These are phyloP conservation scores for Hycleus phaleratus DNA, from an alignment of 1,140 invertebrate species.

Conservation along the genomic window DNA sequence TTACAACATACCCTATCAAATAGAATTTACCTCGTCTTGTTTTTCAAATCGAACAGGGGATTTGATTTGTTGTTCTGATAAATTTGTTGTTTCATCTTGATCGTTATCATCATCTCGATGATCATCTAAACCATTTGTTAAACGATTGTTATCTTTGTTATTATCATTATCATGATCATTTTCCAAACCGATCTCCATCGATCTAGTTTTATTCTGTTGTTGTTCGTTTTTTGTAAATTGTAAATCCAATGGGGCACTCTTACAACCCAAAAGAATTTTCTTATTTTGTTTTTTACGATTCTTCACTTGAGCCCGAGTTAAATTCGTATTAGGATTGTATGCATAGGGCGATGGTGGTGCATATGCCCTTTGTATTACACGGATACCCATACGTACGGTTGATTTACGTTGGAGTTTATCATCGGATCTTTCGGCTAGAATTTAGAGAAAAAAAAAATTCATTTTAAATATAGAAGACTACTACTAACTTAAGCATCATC, in stretches of 20 bases:
- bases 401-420: constrained; percentile 67
- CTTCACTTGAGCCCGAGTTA: background rate
- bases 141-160: too few species aligned
- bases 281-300: constrained; percentile 24
- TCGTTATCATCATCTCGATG: too few species aligned
- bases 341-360: constrained; percentile 42
- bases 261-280: constrained; percentile 31
- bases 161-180: background rate
- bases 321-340: constrained; percentile 31
- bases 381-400: constrained; percentile 75
- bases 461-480: too few species aligned
- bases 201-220: constrained; percentile 15
- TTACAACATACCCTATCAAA: too few species aligned
- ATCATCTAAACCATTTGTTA: too few species aligned
- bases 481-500: too few species aligned
- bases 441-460: constrained; percentile 1
- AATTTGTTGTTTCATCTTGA: too few species aligned
- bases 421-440: constrained; percentile 62
- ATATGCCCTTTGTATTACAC: constrained; percentile 58
- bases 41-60: too few species aligned
- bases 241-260: constrained; percentile 28
- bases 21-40: too few species aligned
- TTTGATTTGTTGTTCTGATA: too few species aligned
- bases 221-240: constrained; percentile 19
- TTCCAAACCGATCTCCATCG: constrained; percentile 8